These are phyloP conservation scores for Argopecten irradians DNA, from an alignment of 1,140 invertebrate species.

Conservation along the genomic window DNA sequence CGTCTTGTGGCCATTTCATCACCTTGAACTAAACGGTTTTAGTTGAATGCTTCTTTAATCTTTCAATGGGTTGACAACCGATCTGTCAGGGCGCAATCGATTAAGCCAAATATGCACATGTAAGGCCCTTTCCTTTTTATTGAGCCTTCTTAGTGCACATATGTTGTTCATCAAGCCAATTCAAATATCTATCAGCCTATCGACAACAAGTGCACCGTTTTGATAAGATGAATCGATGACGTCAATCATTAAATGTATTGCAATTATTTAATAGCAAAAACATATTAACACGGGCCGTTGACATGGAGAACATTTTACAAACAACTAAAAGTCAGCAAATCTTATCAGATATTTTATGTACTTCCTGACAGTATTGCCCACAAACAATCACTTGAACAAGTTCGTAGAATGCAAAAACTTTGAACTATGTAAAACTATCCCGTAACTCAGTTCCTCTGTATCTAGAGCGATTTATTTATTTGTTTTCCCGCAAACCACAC, in stretches of 20 bases:
- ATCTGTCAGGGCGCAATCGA: no score
- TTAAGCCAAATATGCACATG: no score
- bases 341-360: background rate
- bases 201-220: no score
- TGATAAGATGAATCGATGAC: background rate
- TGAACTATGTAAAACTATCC: background rate
- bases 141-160: no score
- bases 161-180: no score
- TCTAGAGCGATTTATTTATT: background rate
- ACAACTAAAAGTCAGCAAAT: background rate
- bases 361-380: background rate
- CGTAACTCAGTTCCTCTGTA: background rate
- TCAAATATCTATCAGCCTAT: no score
- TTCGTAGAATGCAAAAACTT: background rate
- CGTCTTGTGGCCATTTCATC: no score
- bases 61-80: no score
- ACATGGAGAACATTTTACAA: background rate
- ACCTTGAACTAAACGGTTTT: no score
- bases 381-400: background rate
- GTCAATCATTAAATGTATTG: background rate
- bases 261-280: background rate
- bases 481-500: background rate
- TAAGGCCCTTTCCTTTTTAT: no score
- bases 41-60: no score
- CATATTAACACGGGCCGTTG: background rate